Percentiles rank a stretch among this genome's conserved stretches.
These are phyloP conservation scores for Alcedo quadribrachys DNA, from an alignment of 2,797 vertebrate genomes.

Conservation along the genomic window DNA sequence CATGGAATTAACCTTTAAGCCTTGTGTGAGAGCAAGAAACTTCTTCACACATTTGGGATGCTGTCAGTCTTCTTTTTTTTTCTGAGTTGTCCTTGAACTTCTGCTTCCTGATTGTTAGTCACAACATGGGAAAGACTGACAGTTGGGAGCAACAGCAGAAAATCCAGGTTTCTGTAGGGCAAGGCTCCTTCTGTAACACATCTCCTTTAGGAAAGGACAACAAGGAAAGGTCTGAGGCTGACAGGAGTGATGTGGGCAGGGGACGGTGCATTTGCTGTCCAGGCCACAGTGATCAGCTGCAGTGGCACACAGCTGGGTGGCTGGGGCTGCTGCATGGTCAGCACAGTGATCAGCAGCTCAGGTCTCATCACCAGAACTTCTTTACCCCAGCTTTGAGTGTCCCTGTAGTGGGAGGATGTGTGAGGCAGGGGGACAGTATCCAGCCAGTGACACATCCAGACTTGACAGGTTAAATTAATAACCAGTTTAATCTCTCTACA, in stretches of 20 bases:
- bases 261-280: background rate
- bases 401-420: background rate
- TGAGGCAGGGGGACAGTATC: background rate
- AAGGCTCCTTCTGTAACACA: background rate
- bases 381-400: background rate
- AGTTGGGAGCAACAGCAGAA: background rate
- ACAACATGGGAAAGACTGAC: background rate
- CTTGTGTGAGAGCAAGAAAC: background rate
- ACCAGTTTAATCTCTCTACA: background rate
- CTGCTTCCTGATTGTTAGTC: background rate
- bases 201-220: background rate
- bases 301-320: background rate
- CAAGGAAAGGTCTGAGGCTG: background rate
- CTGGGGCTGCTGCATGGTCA: background rate
- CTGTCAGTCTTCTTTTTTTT: background rate
- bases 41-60: background rate
- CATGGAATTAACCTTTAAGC: background rate
- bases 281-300: background rate
- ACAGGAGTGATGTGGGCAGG: background rate
- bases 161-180: background rate
- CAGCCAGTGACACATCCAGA: background rate
- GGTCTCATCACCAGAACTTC: background rate
- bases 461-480: background rate
- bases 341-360: background rate
- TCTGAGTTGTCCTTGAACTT: background rate